These are phyloP conservation scores for Gila robusta DNA, from an alignment of 2,797 vertebrate genomes.

Conservation along the genomic window DNA sequence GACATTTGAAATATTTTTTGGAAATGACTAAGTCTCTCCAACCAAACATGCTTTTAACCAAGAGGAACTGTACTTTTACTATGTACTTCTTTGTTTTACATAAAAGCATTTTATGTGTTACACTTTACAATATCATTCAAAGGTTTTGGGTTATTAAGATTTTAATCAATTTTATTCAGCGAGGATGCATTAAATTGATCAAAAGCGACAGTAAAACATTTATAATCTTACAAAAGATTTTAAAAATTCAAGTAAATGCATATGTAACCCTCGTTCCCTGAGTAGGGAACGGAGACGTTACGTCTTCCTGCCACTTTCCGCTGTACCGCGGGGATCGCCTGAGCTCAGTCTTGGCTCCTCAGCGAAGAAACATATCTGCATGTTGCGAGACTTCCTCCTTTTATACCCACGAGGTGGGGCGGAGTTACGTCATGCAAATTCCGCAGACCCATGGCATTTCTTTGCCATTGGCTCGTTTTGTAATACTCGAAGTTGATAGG, in stretches of 20 bases:
- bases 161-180: background rate
- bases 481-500: too few relatives aligned
- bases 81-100: background rate
- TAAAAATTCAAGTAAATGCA: background rate
- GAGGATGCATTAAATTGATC: background rate
- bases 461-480: too few relatives aligned
- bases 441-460: too few relatives aligned
- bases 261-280: too few relatives aligned
- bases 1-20: background rate
- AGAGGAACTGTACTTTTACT: background rate
- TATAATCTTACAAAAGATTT: background rate
- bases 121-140: background rate
- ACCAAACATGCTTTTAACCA: background rate
- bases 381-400: too few relatives aligned
- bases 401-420: too few relatives aligned
- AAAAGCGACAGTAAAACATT: background rate
- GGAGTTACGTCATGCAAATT: too few relatives aligned
- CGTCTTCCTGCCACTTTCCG: too few relatives aligned
- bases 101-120: background rate
- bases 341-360: too few relatives aligned
- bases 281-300: too few relatives aligned
- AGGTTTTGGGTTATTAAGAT: background rate
- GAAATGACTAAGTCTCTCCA: background rate
- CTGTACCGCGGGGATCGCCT: too few relatives aligned
- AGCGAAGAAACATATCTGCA: too few relatives aligned